Conservation (phyloP, 2,113 vertebrate genomes). For the Vombatus ursinus region DNA sequence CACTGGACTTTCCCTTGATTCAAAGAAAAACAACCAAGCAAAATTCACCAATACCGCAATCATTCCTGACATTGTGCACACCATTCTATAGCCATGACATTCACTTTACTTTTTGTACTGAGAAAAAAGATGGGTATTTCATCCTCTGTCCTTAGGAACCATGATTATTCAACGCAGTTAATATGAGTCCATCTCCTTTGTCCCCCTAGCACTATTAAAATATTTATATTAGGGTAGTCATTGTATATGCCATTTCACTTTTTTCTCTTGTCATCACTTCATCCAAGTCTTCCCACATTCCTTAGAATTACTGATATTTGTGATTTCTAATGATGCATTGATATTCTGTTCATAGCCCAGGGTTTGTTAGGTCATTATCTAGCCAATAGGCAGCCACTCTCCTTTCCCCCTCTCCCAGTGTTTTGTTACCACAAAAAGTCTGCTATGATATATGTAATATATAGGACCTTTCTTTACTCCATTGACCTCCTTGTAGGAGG, state of each 20-base stretch:
- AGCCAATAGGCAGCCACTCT: background rate
- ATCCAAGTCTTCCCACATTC: background rate
- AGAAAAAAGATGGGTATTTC: background rate
- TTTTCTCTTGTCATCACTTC: background rate
- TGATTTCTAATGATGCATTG: background rate
- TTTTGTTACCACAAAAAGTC: background rate
- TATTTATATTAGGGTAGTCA: background rate
- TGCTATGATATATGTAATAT: background rate
- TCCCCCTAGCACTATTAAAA: background rate
- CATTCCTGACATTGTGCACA: background rate
- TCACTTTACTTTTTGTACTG: background rate
- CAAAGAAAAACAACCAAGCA: background rate
- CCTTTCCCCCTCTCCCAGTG: no score
- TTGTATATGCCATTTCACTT: background rate
- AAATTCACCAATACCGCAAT: background rate
- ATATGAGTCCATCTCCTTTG: background rate
- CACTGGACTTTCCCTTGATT: background rate
- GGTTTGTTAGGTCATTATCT: background rate
- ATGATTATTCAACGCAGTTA: background rate
- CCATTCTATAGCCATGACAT: background rate
- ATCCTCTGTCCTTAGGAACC: background rate
- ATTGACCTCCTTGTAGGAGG: background rate
- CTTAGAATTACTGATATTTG: background rate
- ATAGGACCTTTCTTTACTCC: background rate
- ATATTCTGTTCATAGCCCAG: background rate